Conservation (phyloP, 2,113 vertebrate species). For the Stegostoma tigrinum region DNA sequence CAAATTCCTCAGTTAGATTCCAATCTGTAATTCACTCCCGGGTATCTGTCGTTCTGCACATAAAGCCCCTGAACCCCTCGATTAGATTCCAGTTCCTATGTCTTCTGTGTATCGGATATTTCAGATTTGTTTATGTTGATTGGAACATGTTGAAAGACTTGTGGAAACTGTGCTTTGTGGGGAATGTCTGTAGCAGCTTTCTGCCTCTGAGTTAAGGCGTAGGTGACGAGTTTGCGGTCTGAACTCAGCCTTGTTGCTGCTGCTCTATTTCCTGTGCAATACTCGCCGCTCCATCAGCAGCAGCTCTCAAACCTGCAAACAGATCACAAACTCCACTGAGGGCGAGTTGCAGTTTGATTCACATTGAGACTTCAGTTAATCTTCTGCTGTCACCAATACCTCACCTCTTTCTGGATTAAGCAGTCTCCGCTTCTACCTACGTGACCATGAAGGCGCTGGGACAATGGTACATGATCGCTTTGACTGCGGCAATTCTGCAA, state of each 20-base stretch:
- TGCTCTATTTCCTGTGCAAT: neutral
- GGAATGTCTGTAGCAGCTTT: neutral
- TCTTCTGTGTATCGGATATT: neutral
- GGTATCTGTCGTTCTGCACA: too few relatives aligned
- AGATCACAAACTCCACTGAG: too few relatives aligned
- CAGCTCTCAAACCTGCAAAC: neutral
- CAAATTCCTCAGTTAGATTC: neutral
- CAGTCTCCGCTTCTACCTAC: neutral
- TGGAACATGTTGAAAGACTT: too few relatives aligned
- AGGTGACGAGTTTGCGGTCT: neutral
- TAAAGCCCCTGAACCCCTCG: neutral
- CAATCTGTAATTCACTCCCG: too few relatives aligned
- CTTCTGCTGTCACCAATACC: neutral
- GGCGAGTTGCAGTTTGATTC: neutral
- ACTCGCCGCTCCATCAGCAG: neutral
- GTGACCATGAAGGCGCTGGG: neutral
- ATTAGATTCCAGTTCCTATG: neutral
- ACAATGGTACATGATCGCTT: too few relatives aligned
- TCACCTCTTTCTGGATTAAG: neutral
- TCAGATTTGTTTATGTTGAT: neutral
- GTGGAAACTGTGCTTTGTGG: neutral
- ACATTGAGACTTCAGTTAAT: neutral
- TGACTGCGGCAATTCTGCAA: too few relatives aligned
- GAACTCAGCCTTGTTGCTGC: neutral
- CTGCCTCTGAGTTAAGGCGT: neutral